Percentiles rank a stretch among this genome's conserved stretches.
Evolutionary conservation across 2,113 vertebrate species (phyloP).

Genomic region (Dryoscopus gambensis): DNA sequence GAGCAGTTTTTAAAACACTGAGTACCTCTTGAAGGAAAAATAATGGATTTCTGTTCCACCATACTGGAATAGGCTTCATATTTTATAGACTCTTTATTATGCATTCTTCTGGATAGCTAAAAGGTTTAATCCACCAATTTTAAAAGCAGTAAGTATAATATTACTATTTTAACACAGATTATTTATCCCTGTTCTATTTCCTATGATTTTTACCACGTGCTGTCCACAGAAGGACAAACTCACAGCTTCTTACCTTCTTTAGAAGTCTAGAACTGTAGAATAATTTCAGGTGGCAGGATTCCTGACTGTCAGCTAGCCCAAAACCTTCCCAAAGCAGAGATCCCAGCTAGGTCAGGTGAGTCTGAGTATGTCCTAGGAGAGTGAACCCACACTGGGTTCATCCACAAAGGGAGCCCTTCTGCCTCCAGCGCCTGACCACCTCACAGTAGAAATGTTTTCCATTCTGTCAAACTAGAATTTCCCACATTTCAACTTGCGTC

Average conservation of each 20-base stretch:
- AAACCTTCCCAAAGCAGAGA: not conserved
- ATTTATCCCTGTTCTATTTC: not conserved
- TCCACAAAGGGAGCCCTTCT: not conserved
- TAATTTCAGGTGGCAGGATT: not conserved
- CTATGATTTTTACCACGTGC: not conserved
- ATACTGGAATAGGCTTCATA: not conserved
- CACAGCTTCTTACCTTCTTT: not conserved
- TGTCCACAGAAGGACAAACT: not conserved
- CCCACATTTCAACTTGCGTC: not conserved
- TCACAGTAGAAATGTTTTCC: not conserved
- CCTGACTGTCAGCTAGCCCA: not conserved
- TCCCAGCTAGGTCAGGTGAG: not conserved
- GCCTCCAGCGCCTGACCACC: not conserved
- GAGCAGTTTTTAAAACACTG: not conserved
- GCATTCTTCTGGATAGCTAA: not conserved
- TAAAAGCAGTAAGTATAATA: not conserved
- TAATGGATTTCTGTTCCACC: not conserved
- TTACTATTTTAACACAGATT: not conserved
- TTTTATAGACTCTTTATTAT: not conserved
- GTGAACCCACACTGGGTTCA: not conserved
- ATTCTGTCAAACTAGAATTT: not conserved
- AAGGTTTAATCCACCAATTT: not conserved
- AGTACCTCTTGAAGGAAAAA: not conserved
- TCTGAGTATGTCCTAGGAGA: not conserved
- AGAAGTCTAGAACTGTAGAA: not conserved